phyloP scores from a whole-genome alignment of 2,113 vertebrate genomes.

The Pycnonotus jocosus region DNA sequence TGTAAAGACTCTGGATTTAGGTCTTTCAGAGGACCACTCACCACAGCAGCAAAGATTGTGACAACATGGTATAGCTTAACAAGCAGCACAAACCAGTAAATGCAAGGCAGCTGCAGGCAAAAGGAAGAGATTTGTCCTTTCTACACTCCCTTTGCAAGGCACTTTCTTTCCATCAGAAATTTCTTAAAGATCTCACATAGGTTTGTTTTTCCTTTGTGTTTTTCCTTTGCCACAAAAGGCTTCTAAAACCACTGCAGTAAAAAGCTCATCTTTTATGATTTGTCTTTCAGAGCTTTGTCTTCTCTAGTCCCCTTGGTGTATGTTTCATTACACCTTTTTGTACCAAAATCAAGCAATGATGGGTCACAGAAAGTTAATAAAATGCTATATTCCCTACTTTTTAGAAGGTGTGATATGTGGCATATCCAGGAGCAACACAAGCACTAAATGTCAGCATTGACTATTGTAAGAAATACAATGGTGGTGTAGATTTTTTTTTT shows the following conservation, averaged over 20 bases:
- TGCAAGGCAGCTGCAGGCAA: not conserved
- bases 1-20: not conserved
- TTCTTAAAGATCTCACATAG: not conserved
- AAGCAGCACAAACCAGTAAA: not conserved
- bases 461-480: not conserved
- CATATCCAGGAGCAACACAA: not conserved
- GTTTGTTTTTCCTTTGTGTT: not conserved
- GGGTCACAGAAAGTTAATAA: not conserved
- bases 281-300: not conserved
- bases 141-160: not conserved
- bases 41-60: not conserved
- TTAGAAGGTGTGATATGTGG: not conserved
- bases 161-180: not conserved
- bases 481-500: not conserved
- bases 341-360: not conserved
- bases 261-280: not conserved
- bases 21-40: not conserved
- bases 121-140: not conserved
- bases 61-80: not conserved
- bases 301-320: not conserved
- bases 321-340: not conserved
- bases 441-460: not conserved
- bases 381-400: not conserved
- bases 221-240: not conserved
- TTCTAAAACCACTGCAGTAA: not conserved